Evolutionary conservation across 53 echinoderm and acorn worm species (phyloP), one percentile per base, ranked within the genome.

Genomic region (Stichopus horrens): DNA sequence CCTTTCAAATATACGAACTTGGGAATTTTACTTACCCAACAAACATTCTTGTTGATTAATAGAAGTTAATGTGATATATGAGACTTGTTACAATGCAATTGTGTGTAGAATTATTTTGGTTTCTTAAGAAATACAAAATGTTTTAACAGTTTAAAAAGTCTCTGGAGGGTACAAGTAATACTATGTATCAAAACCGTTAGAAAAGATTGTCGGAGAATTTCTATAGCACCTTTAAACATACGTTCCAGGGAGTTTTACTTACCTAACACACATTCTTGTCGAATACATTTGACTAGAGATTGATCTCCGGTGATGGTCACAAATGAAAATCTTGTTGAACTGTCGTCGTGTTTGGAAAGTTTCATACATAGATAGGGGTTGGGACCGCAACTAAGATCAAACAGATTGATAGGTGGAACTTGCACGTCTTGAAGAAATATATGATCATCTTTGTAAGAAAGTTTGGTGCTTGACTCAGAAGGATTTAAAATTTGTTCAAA

Each of bases 321-420:
- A n/a, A 85, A 66, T 18, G 85, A 22, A 52, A 85, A 85, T 21
- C 66, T 59, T 8, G 60, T 85, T 0, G 60, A 20, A 23, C 85
- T 85, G n/a, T 59, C n/a, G 23, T 85, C 85, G 52, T 85, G 58
- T 13, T 23, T 67, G 20, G 85, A 85, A 51, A 85, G 52, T 59
- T 85, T 23, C 85, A 85, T 63, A 52, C 85, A 85, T n/a, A 85
- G 22, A 65, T 85, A 85, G 37, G 85, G 85, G 5, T 23, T 23
- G 11, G 23, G 14, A 3, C 85, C 85, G 52, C 85, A 85, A 18
- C 66, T 85, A 18, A 85, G 67, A 22, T 59, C 21, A 67, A 85
- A 85, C 20, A 85, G 51, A 5, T 85, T 59, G 65, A 85, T 52
- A 37, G 67, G 65, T 9, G 85, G 85, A 9, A 85, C 10, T 53